These are phyloP conservation scores for Epinephelus cyanopodus DNA, from an alignment of 2,113 vertebrate species.

Conservation along the genomic window DNA sequence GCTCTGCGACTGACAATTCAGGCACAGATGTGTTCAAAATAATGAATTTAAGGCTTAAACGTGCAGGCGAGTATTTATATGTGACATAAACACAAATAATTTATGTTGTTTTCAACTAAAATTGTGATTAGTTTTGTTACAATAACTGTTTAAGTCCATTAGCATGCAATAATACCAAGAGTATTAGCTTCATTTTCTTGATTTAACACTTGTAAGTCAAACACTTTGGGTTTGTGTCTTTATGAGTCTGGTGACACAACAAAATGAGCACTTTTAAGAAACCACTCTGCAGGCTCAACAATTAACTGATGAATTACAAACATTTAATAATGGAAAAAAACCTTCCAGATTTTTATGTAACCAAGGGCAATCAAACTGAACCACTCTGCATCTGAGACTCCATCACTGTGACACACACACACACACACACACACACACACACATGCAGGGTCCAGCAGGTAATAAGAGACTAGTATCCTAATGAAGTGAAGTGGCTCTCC, in stretches of 20 bases:
- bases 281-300: neutral
- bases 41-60: neutral
- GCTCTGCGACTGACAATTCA: neutral
- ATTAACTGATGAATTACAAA: neutral
- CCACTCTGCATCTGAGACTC: too few species aligned
- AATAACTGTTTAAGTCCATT: too few species aligned
- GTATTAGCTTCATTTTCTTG: neutral
- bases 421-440: slow-evolving; percentile 10
- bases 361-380: too few species aligned
- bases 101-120: neutral
- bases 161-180: neutral
- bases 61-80: neutral
- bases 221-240: neutral
- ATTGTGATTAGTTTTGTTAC: neutral
- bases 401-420: neutral
- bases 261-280: neutral
- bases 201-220: neutral
- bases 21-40: neutral
- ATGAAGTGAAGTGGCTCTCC: slow-evolving; percentile 59
- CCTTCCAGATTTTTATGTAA: too few species aligned
- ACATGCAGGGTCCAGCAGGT: slow-evolving; percentile 3
- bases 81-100: neutral
- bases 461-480: slow-evolving; percentile 56
- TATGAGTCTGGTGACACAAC: too few species aligned
- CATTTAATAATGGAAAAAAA: too few species aligned